Evolutionary conservation across 1,140 invertebrate species (phyloP).

Genomic region (Amphibalanus amphitrite): DNA sequence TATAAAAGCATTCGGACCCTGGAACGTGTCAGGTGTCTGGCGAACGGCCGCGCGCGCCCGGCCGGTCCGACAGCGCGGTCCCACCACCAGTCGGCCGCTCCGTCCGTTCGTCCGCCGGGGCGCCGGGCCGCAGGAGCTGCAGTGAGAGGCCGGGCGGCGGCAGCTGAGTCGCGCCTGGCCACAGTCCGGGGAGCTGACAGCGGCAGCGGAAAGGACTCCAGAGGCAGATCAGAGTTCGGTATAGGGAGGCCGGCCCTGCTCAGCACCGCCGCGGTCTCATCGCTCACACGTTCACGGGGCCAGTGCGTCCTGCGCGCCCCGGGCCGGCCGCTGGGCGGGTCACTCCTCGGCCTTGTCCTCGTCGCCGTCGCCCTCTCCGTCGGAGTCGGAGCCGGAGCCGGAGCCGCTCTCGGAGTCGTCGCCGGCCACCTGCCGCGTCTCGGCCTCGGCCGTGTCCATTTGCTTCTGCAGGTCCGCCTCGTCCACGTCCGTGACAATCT

Average conservation of each 20-base stretch:
- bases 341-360: neutral
- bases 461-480: constrained; percentile 85
- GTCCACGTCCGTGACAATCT: constrained; percentile 94
- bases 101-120: no score
- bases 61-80: no score
- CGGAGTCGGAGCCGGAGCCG: neutral
- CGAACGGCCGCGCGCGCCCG: no score
- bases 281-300: neutral
- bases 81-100: no score
- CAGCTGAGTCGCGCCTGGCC: neutral
- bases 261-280: no score
- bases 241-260: no score
- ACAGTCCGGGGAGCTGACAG: neutral
- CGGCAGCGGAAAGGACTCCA: no score
- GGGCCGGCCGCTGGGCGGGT: neutral
- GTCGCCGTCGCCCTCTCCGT: neutral
- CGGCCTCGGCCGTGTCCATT: constrained; percentile 80
- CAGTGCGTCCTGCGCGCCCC: no score
- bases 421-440: constrained; percentile 83
- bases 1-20: neutral
- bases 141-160: neutral
- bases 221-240: no score
- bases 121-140: no score
- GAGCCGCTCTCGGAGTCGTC: constrained; percentile 45
- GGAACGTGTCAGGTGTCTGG: neutral